These are phyloP conservation scores for Nixonia krombeini DNA, from an alignment of 1,140 invertebrate genomes.

Conservation along the genomic window DNA sequence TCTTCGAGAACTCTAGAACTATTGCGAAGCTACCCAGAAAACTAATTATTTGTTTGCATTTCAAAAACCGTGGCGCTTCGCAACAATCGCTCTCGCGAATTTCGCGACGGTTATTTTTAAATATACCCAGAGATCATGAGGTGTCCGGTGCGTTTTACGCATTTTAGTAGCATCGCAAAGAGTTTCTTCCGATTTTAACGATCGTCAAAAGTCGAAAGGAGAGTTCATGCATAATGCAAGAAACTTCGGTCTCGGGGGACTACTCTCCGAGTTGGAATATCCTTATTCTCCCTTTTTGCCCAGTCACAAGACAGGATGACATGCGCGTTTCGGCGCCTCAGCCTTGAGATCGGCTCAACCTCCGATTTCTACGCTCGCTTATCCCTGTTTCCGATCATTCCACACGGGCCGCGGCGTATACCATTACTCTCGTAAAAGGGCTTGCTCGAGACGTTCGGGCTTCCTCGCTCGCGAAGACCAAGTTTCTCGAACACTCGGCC, in stretches of 20 bases:
- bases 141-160: no score
- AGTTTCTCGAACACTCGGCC: constrained; percentile 17
- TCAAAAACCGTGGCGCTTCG: no score
- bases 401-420: no score
- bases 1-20: no score
- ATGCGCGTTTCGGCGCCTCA: constrained; percentile 48
- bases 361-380: constrained; percentile 24
- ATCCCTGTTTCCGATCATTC: constrained; percentile 41
- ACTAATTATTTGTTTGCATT: no score
- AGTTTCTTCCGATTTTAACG: constrained; percentile 47
- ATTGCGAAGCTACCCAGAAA: no score
- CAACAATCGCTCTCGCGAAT: no score
- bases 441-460: constrained; percentile 3
- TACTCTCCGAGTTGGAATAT: constrained; percentile 26
- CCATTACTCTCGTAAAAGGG: no score
- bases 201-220: constrained; percentile 35
- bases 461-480: constrained; percentile 17
- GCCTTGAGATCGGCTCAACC: constrained; percentile 22
- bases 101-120: no score
- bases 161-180: constrained; percentile 21
- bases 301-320: constrained; percentile 43
- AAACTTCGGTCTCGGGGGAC: constrained; percentile 22
- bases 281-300: constrained; percentile 40
- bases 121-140: no score
- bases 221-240: constrained; percentile 52